Percentiles rank a stretch among this genome's conserved stretches.
Evolutionary conservation across 2,888 invertebrate genomes (phyloP).

Genomic region (Coelinius sp.): DNA sequence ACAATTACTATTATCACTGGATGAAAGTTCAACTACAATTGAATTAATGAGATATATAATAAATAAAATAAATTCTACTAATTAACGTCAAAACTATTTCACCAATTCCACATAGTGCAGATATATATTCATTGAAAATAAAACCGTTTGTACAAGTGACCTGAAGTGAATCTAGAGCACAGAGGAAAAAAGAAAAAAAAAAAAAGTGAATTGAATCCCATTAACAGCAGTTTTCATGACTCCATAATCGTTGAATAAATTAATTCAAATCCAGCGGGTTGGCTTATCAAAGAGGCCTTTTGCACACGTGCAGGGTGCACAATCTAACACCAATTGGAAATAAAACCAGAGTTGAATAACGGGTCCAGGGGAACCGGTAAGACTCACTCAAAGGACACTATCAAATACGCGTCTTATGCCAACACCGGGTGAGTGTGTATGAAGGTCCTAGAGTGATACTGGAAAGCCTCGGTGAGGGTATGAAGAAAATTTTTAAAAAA

Average conservation of each 20-base stretch:
- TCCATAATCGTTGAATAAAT: constrained; percentile 38
- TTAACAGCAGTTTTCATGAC: constrained; percentile 28
- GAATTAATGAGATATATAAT: no score
- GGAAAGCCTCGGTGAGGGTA: neutral
- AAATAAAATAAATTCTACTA: neutral
- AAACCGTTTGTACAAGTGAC: constrained; percentile 17
- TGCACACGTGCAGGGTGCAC: constrained; percentile 13
- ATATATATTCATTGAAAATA: constrained; percentile 2
- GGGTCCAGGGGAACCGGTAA: constrained; percentile 38
- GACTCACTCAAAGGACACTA: constrained; percentile 34
- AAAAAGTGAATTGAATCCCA: constrained; percentile 4
- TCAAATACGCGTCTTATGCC: constrained; percentile 24
- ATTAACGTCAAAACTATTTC: constrained; percentile 6
- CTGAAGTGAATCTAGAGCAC: constrained; percentile 11
- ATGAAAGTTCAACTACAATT: constrained; percentile 21
- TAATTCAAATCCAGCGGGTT: constrained; percentile 27
- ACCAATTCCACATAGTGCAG: neutral
- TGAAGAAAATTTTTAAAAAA: neutral
- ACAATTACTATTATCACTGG: constrained; percentile 24
- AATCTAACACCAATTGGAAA: constrained; percentile 29
- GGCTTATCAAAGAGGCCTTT: neutral
- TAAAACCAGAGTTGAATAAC: constrained; percentile 43
- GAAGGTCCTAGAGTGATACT: constrained; percentile 10
- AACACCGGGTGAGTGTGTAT: constrained; percentile 3
- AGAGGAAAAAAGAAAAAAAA: constrained; percentile 3